Conservation (phyloP, 1,140 invertebrate species). For the Listronotus oregonensis region DNA sequence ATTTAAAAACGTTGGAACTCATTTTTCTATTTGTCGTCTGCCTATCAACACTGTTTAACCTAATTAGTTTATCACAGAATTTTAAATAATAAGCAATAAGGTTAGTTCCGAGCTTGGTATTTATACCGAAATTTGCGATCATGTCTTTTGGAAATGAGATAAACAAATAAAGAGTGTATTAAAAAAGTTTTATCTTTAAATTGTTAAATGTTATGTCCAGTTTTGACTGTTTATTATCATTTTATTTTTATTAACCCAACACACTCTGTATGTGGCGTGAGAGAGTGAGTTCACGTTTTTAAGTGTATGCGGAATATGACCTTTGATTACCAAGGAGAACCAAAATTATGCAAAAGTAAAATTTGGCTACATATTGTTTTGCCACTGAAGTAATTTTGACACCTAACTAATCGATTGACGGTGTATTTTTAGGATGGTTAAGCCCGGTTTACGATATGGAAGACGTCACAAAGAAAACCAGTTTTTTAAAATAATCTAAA, state of each 20-base stretch:
- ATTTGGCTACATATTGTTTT: too few relatives aligned
- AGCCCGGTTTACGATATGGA: too few relatives aligned
- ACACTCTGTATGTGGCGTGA: too few relatives aligned
- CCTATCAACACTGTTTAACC: slow-evolving; percentile 4
- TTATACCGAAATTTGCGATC: slow-evolving; percentile 34
- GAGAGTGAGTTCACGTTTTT: too few relatives aligned
- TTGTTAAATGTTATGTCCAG: neutral
- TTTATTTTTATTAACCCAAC: neutral
- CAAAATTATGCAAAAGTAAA: too few relatives aligned
- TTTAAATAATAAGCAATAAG: slow-evolving; percentile 24
- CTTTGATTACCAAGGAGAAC: too few relatives aligned
- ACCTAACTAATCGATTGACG: too few relatives aligned
- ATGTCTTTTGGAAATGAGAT: slow-evolving; percentile 29
- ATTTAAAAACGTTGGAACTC: slow-evolving; percentile 24
- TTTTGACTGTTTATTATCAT: slow-evolving; percentile 7
- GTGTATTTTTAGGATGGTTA: too few relatives aligned
- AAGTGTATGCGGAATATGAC: too few relatives aligned
- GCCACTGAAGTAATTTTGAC: too few relatives aligned
- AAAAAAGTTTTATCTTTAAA: slow-evolving; percentile 15
- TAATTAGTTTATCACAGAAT: slow-evolving; percentile 20
- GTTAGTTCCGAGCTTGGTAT: slow-evolving; percentile 19
- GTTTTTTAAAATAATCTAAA: too few relatives aligned
- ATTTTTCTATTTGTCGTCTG: slow-evolving; percentile 11
- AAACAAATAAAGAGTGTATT: slow-evolving; percentile 8
- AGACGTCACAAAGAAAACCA: too few relatives aligned